These are phyloP conservation scores for Sarcophaga bullata DNA, from an alignment of 1,140 invertebrate species.

Conservation along the genomic window DNA sequence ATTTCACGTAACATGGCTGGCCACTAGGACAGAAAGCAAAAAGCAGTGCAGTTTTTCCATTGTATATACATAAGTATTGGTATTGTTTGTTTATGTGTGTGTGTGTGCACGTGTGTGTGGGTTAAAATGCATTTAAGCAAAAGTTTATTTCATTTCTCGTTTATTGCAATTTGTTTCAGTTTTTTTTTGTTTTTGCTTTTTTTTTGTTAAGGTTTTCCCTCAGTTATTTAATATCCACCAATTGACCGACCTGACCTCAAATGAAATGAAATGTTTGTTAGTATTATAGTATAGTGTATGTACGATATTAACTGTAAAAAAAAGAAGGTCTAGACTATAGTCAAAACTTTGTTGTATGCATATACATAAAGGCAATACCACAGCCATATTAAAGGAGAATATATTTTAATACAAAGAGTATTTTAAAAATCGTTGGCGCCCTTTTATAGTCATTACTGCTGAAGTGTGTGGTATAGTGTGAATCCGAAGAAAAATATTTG, in stretches of 20 bases:
- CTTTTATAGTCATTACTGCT: not conserved
- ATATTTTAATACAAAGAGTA: constrained; percentile 1
- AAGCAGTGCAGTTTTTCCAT: too few species aligned
- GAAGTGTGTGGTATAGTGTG: not conserved
- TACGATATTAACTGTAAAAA: not conserved
- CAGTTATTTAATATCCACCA: not conserved
- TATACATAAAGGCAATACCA: too few species aligned
- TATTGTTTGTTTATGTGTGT: not conserved
- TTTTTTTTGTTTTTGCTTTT: too few species aligned
- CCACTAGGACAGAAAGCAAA: too few species aligned
- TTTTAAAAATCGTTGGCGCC: constrained; percentile 2
- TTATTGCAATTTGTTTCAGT: not conserved
- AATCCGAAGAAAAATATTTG: too few species aligned
- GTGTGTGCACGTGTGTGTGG: not conserved
- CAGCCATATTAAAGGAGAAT: too few species aligned
- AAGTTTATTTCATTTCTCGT: not conserved
- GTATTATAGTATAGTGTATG: not conserved
- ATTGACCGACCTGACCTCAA: constrained; percentile 6
- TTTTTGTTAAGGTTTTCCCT: too few species aligned
- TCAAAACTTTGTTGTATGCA: not conserved
- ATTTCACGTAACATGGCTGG: too few species aligned
- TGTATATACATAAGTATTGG: not conserved
- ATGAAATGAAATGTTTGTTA: not conserved
- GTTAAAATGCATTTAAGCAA: too few species aligned
- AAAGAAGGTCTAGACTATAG: not conserved